Evolutionary conservation across 2,888 invertebrate genomes (phyloP).

Genomic region (Metallyticus violacea): DNA sequence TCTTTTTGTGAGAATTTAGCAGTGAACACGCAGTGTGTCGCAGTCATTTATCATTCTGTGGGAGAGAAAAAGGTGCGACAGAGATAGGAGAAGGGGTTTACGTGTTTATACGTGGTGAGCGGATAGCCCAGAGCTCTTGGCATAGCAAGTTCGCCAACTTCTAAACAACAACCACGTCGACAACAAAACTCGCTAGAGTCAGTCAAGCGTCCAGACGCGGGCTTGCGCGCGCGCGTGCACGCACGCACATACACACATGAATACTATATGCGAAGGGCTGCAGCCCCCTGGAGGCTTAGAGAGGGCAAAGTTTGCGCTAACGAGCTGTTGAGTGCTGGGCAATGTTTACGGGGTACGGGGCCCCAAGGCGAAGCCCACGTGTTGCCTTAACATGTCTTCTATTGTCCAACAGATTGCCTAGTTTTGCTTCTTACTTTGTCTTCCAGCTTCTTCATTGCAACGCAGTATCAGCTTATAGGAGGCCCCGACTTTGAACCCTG

Average conservation of each 20-base stretch:
- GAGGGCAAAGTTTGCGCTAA: background rate
- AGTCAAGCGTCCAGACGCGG: background rate
- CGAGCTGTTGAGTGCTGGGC: background rate
- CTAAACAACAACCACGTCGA: background rate
- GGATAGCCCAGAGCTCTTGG: background rate
- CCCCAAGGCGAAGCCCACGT: background rate
- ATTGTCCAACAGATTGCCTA: background rate
- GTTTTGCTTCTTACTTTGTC: too few relatives aligned
- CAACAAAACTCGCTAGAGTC: background rate
- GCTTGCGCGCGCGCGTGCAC: too few relatives aligned
- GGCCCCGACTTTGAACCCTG: too few relatives aligned
- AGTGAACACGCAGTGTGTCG: background rate
- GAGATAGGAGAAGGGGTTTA: background rate
- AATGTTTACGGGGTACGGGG: background rate
- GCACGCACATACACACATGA: background rate
- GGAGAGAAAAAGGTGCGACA: background rate
- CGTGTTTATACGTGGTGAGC: background rate
- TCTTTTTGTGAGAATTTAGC: too few relatives aligned
- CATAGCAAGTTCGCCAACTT: background rate
- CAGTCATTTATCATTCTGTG: background rate
- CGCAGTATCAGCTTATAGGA: too few relatives aligned
- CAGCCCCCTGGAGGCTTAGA: background rate
- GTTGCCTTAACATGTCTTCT: background rate
- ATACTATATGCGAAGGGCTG: background rate
- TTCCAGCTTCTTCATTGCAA: too few relatives aligned